Evolutionary conservation across 2,888 invertebrate species (phyloP), one percentile per base, ranked within the genome.

Genomic region (Chloroclystis v-ata): DNA sequence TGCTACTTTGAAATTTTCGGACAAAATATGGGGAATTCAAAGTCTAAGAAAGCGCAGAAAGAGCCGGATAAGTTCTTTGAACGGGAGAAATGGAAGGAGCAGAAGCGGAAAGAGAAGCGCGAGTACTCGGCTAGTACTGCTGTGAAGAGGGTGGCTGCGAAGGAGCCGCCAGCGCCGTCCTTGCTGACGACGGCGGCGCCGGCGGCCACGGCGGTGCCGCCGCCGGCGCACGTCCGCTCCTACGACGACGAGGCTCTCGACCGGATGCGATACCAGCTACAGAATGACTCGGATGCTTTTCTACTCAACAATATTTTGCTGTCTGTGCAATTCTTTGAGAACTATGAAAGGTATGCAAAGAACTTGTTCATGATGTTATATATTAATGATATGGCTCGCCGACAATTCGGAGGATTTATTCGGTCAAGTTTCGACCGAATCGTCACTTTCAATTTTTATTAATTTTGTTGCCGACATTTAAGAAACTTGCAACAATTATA

Each of bases 291-390:
- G 4, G 91, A 93, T 63, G 86, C 89, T 2, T 95, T 95, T 72
- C 79, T 95, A 7, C 75, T 95, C 8, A 95, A 95, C 69, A 94
- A 95, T 70, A 89, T 94, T 46, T 84, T 94, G 43, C 88, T 95
- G 71, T 91, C 92, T 9, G 87, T 94, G 13, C 94, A 95, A 77
- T 95, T 95, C 79, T 94, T 94, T 64, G 91, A 92, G 56, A 93
- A 95, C 72, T 95, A 90, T 67, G 92, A 94, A 71, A 89, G 90
- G 95, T 95, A 48, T 47, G 47, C n/a, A n/a, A n/a, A n/a, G n/a
- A n/a, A n/a, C n/a, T n/a, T n/a, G n/a, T n/a, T n/a, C n/a, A n/a
- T n/a, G n/a, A n/a, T n/a, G n/a, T n/a, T n/a, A n/a, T n/a, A n/a
- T n/a, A n/a, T n/a, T n/a, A n/a, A n/a, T n/a, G n/a, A n/a, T n/a